Evolutionary conservation across 2,797 vertebrate species (phyloP), one percentile per base, ranked within the genome.

Genomic region (Pseudochirops corinnae): DNA sequence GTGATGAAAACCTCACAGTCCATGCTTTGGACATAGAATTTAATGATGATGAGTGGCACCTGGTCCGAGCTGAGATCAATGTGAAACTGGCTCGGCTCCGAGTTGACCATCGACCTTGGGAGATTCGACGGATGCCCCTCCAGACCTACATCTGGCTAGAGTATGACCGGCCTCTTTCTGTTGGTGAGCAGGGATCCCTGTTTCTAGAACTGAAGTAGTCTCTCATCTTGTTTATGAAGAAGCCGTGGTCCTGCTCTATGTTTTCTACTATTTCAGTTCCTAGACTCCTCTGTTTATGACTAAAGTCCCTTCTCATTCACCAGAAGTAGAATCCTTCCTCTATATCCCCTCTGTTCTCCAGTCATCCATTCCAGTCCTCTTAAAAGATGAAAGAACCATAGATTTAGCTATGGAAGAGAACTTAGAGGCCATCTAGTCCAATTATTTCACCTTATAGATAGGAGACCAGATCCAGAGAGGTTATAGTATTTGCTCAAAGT

Each of bases 11-110:
- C 93, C 98, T 99, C 95, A 99, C 99, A 0, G 98, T 99, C 5
- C 98, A 97, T 46, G 99, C 99, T 0, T 99, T 98, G 0, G 99
- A 98, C 7, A 98, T 99, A 31, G 99, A 99, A 16, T 99, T 99
- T 95, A 99, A 99, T 0, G 99, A 99, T 0, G 99, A 99, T 0
- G 99, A 99, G 97, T 99, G 99, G 99, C 99, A 99, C 97, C 99
- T 99, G 96, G 99, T 99, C 96, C 99, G 99, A 97, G 99, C 99
- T 0, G 99, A 99, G 98, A 99, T 99, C 98, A 99, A 99, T 0
- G 99, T 99, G 97, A 99, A 99, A 98, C 96, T 99, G 97, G 99
- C 99, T 0, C 99, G 99, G 28, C 99, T 99, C 90, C 99, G 99
- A 55, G 99, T 99, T 93, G 99, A 99, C 97, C 99, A 99, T 97